Conservation (phyloP, 2,113 vertebrate genomes). For the Xenopus laevis region DNA sequence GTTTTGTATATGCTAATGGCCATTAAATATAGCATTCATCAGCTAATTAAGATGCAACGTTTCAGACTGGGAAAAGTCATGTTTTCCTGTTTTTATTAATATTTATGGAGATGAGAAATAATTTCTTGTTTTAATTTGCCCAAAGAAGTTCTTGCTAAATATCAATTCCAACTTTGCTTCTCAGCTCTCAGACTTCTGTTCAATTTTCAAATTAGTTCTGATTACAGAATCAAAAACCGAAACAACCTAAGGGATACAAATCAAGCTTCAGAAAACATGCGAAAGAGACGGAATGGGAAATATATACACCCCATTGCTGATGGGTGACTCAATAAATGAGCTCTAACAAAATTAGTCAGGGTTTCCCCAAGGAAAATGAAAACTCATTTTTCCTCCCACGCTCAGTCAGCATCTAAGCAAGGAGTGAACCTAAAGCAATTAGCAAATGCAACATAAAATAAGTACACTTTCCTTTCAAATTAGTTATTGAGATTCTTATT, state of each 20-base stretch:
- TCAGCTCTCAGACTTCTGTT: conserved; percentile 2
- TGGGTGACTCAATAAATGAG: conserved; percentile 41
- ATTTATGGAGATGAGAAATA: too few relatives aligned
- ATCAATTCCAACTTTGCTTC: conserved; percentile 9
- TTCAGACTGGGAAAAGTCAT: not conserved
- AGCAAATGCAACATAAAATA: conserved; percentile 35
- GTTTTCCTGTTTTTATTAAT: too few relatives aligned
- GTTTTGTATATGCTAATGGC: too few relatives aligned
- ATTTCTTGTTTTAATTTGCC: not conserved
- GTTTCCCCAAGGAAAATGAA: conserved; percentile 25
- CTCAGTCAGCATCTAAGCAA: conserved; percentile 32
- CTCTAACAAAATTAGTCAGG: conserved; percentile 39
- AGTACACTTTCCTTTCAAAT: conserved; percentile 19
- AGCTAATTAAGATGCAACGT: too few relatives aligned
- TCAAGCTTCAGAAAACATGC: conserved; percentile 36
- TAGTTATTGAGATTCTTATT: conserved; percentile 17
- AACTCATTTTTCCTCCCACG: conserved; percentile 38
- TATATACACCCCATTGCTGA: conserved; percentile 29
- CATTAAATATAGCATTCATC: too few relatives aligned
- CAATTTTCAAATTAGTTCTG: conserved; percentile 30
- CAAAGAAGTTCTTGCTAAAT: conserved; percentile 5
- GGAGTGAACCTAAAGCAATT: conserved; percentile 27
- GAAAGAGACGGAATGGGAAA: conserved; percentile 15
- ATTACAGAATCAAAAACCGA: conserved; percentile 28
- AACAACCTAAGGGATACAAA: conserved; percentile 34